A percentile compares a stretch with the other conserved stretches of the same genome.
phyloP scores from a whole-genome alignment of 1,140 invertebrate species.

The Brachionus rubens region DNA sequence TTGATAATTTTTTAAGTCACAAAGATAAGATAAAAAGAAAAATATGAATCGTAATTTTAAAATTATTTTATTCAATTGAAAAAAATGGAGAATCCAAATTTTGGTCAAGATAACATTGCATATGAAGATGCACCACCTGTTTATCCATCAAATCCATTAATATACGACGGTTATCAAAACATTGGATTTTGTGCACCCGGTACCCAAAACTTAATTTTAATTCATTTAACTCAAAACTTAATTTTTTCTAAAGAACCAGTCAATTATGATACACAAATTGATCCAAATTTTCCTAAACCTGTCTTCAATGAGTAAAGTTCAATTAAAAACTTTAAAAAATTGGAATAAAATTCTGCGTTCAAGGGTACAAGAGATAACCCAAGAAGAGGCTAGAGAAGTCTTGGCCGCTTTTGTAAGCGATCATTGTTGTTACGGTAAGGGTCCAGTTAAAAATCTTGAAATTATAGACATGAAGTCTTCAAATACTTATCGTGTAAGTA shows the following conservation, averaged over 20 bases:
- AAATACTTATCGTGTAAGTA: conserved; percentile 64
- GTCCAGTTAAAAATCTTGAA: conserved; percentile 62
- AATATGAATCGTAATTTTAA: no score
- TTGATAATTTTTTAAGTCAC: no score
- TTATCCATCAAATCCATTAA: conserved; percentile 55
- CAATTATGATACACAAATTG: background rate
- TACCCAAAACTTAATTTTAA: background rate
- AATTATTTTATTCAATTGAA: no score
- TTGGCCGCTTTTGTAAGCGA: conserved; percentile 60
- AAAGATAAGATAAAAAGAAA: no score
- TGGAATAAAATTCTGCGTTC: background rate
- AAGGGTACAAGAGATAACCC: conserved; percentile 59
- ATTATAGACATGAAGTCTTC: conserved; percentile 62
- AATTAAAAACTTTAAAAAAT: background rate
- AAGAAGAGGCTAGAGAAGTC: conserved; percentile 62
- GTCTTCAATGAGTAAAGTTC: background rate
- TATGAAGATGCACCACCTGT: background rate
- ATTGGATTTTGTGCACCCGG: conserved; percentile 62
- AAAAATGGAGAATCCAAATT: no score
- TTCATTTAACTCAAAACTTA: background rate
- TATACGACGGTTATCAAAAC: conserved; percentile 61
- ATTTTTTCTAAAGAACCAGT: background rate
- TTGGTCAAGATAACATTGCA: no score
- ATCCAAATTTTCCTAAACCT: background rate
- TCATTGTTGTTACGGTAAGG: conserved; percentile 65